phyloP scores from a whole-genome alignment of 1,140 invertebrate genomes.

The Macrosteles quadrilineatus region DNA sequence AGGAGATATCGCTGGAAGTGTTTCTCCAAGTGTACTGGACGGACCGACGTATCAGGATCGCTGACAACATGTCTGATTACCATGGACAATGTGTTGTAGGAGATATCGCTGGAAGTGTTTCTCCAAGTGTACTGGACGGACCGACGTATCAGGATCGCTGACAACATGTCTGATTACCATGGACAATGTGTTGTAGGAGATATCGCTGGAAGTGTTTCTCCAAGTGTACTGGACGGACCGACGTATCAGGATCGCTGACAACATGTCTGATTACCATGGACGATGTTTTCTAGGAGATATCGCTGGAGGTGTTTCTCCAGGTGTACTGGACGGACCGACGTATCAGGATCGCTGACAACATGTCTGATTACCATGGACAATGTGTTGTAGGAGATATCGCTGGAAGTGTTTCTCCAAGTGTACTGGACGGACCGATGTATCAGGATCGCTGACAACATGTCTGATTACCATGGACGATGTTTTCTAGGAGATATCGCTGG shows the following conservation, averaged over 20 bases:
- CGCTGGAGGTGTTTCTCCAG: slow-evolving; percentile 60
- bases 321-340: slow-evolving; percentile 59
- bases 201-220: slow-evolving; percentile 60
- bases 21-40: slow-evolving; percentile 63
- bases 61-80: slow-evolving; percentile 49
- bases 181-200: slow-evolving; percentile 60
- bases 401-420: slow-evolving; percentile 61
- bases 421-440: slow-evolving; percentile 59
- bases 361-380: too few relatives aligned
- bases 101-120: slow-evolving; percentile 62
- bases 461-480: too few relatives aligned
- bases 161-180: too few relatives aligned
- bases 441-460: slow-evolving; percentile 49
- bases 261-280: too few relatives aligned
- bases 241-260: slow-evolving; percentile 51
- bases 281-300: slow-evolving; percentile 61
- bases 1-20: slow-evolving; percentile 62
- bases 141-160: slow-evolving; percentile 51
- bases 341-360: slow-evolving; percentile 51
- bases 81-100: too few relatives aligned
- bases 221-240: slow-evolving; percentile 61
- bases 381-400: slow-evolving; percentile 60
- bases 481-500: slow-evolving; percentile 60
- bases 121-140: slow-evolving; percentile 62
- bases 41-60: slow-evolving; percentile 53